Evolutionary conservation across 2,888 invertebrate species (phyloP), one percentile per base, ranked within the genome.

Genomic region (Eurytoma adleriae): DNA sequence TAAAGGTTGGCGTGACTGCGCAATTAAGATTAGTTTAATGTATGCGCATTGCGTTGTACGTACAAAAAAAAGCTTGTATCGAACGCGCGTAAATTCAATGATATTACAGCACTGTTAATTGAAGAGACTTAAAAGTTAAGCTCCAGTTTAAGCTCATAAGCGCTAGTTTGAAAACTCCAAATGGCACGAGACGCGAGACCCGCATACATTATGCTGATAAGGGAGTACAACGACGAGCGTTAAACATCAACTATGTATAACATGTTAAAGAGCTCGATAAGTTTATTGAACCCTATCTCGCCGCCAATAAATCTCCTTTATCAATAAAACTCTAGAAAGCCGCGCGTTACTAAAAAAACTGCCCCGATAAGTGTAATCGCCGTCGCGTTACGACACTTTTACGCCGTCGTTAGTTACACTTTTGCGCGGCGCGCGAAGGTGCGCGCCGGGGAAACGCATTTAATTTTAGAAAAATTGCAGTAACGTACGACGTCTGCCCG

Each of bases 191-290:
- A 69, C 56, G 66, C n/a, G 3, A 27, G 62, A 24, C 18, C 56
- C 59, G 79, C 50, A 67, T 79, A 75, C 61, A 66, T 79, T 79
- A 79, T 67, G 67, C 57, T 75, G 79, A 79, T 79, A 70, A 78
- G 72, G 13, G 72, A 61, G 57, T 64, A 75, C 48, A 50, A 70
- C 16, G 67, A 27, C 52, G 59, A 27, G n/a, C 71, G 64, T 71
- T 67, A 30, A 24, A 59, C 66, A 71, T 24, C 61, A 57, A 27
- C 75, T 61, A 71, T 70, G 59, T 61, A 27, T 52, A 66, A 75
- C 40, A 40, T 79, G 75, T 61, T 61, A 75, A 62, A 71, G 71
- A 66, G 24, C 54, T 40, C 24, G 52, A 61, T 20, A 50, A 56
- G 79, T 75, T 79, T 79, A 54, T 75, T 79, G 75, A 79, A 75